These are phyloP conservation scores for Acarapis woodi DNA, from an alignment of 1,140 invertebrate genomes.

Conservation along the genomic window DNA sequence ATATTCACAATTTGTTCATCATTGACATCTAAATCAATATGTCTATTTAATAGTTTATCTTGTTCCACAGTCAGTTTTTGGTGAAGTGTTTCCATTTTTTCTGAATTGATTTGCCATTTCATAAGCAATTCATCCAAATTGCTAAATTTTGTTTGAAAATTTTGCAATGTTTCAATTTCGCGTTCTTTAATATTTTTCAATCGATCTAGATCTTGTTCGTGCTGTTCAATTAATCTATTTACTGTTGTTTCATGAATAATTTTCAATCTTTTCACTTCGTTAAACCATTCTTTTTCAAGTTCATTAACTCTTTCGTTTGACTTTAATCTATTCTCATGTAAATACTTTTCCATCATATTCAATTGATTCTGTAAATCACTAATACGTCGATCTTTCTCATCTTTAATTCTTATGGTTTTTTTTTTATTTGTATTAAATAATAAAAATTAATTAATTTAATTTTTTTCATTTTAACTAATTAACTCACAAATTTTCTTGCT, in stretches of 20 bases:
- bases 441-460: background rate
- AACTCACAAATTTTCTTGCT: slow-evolving; percentile 10
- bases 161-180: slow-evolving; percentile 2
- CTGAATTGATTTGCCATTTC: slow-evolving; percentile 8
- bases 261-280: slow-evolving; percentile 5
- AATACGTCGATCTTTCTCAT: slow-evolving; percentile 9
- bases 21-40: background rate
- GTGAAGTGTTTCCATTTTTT: slow-evolving; percentile 7
- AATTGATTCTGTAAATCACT: slow-evolving; percentile 6
- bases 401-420: slow-evolving; percentile 5
- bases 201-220: slow-evolving; percentile 5
- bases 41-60: slow-evolving; percentile 6
- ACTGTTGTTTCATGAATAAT: background rate
- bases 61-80: slow-evolving; percentile 2
- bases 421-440: background rate
- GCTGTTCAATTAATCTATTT: slow-evolving; percentile 1
- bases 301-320: slow-evolving; percentile 5
- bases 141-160: slow-evolving; percentile 1
- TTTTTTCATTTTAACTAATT: background rate
- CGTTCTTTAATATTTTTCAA: slow-evolving; percentile 7
- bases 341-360: slow-evolving; percentile 3
- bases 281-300: slow-evolving; percentile 5
- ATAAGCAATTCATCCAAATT: slow-evolving; percentile 2
- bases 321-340: background rate
- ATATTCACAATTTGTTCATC: slow-evolving; percentile 2